Base-by-base conservation (phyloP, 2,113 vertebrate genomes). In the Pluvialis apricaria region DNA sequence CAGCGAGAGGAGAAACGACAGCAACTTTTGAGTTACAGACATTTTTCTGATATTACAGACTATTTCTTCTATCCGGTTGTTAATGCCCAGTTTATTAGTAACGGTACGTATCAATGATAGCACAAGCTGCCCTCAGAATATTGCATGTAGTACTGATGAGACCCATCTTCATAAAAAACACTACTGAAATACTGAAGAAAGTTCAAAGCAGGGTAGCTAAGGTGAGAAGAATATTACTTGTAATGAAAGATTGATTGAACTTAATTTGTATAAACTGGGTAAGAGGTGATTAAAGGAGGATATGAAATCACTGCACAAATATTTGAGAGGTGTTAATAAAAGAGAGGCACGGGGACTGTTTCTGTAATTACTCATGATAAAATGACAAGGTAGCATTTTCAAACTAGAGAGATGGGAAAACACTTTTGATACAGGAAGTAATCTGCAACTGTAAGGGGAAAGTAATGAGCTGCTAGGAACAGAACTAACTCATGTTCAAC, bases 311-410 rank as follows among this genome's bases (percentile, higher is more conserved):
- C 86, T 89, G n/a, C 78, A 90, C 96, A 97, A 97, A 97, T 95
- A 97, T 97, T 96, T 95, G 93, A 96, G 61, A 91, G 47, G 17
- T 73, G 75, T 92, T 97, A 96, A 92, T 96, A 92, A 97, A 90
- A 69, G 55, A 47, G 80, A 80, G 40, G 22, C 57, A 54, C 0
- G 3, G 52, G 68, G 75, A 90, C 61, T 91, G 29, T 77, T 80
- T 83, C 88, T 95, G 68, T 86, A 90, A 75, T 94, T 89, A 86
- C 52, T 72, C 10, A 2, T 58, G 57, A 55, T 51, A 83, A 86
- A 95, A 70, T 76, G 81, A 61, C 64, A 92, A 49, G 55, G 75
- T 79, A 78, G 21, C 55, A 19, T 62, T 95, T 86, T 92, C 62
- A 52, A 31, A 86, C 31, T 60, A 65, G 68, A 89, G 44, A 73